Conservation (phyloP, 1,140 invertebrate genomes). For the Geopemphigus sp. region DNA sequence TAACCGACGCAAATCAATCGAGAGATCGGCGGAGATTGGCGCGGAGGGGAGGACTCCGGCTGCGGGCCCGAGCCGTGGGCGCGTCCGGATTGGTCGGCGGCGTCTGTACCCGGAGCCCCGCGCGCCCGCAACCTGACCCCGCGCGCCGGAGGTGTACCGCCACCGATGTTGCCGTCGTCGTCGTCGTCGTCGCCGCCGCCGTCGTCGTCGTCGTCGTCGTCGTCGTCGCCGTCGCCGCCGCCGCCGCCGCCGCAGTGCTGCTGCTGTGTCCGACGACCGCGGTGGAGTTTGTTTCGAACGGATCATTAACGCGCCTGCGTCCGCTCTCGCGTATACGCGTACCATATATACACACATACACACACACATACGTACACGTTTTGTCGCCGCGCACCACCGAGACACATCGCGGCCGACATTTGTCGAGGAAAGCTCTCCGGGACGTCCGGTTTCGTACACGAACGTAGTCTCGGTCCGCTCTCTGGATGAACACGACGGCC, state of each 20-base stretch:
- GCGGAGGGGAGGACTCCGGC: conserved; percentile 49
- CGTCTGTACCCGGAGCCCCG: conserved; percentile 37
- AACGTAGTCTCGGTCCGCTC: too few species aligned
- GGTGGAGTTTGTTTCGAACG: conserved; percentile 35
- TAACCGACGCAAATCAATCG: conserved; percentile 49
- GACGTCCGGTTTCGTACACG: too few species aligned
- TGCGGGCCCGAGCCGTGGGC: conserved; percentile 33
- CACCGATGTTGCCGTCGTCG: not conserved
- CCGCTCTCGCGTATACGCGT: not conserved
- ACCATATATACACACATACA: not conserved
- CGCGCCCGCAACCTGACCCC: conserved; percentile 39
- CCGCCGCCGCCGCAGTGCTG: conserved; percentile 20
- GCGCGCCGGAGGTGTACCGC: not conserved
- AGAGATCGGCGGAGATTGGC: conserved; percentile 48
- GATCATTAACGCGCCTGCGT: conserved; percentile 41
- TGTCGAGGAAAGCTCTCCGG: too few species aligned
- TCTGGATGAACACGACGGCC: too few species aligned
- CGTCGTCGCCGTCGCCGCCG: not conserved
- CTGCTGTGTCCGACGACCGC: conserved; percentile 45
- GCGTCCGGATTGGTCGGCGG: conserved; percentile 47
- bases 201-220: not conserved
- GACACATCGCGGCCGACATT: too few species aligned
- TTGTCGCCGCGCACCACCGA: too few species aligned
- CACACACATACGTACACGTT: not conserved
- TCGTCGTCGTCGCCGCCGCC: not conserved